Percentiles rank a stretch among this genome's conserved stretches.
Conservation (phyloP, 2,797 vertebrate species). For the Meriones psammophilus region DNA sequence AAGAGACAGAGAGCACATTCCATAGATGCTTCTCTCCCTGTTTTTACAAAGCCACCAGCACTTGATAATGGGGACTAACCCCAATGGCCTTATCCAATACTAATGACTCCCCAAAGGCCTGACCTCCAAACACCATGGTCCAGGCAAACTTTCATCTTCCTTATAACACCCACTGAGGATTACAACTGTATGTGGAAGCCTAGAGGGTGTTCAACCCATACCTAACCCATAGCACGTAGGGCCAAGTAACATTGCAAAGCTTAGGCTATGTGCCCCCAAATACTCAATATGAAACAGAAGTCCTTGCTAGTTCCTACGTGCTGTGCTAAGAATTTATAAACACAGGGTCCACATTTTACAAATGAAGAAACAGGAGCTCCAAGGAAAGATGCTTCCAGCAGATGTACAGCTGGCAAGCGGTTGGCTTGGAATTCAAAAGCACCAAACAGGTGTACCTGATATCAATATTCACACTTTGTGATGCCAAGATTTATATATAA, state of each 20-base stretch:
- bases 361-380: slow-evolving; percentile 26
- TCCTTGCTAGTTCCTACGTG: neutral
- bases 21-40: neutral
- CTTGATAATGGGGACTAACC: neutral
- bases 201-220: neutral
- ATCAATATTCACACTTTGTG: slow-evolving; percentile 10
- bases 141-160: neutral
- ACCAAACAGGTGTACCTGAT: neutral
- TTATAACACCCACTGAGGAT: neutral
- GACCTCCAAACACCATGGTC: neutral
- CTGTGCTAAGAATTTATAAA: neutral
- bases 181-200: neutral
- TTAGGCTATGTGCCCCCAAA: neutral
- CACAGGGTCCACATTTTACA: slow-evolving; percentile 1
- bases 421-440: neutral
- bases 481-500: slow-evolving; percentile 22
- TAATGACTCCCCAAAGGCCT: neutral
- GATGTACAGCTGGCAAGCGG: slow-evolving; percentile 22
- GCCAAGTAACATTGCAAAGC: slow-evolving; percentile 37
- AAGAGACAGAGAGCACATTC: neutral
- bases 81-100: neutral
- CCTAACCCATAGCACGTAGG: neutral
- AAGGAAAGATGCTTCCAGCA: slow-evolving; percentile 4
- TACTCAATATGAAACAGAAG: neutral
- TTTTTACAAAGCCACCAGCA: neutral